phyloP scores from a whole-genome alignment of 2,888 invertebrate species.

The Hemithea aestivaria region DNA sequence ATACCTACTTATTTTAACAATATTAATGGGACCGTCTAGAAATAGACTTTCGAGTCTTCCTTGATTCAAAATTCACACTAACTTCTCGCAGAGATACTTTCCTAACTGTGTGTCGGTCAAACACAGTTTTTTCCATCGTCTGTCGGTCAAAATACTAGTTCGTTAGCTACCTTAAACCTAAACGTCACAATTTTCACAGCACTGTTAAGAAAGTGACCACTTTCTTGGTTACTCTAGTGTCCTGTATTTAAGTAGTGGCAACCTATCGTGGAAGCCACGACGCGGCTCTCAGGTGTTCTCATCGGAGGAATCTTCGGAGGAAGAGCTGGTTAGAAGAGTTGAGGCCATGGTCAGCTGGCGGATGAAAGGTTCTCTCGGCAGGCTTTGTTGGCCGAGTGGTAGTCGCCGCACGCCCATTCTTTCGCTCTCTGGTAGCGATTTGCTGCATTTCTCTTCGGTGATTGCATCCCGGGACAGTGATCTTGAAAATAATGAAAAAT shows the following conservation, averaged over 20 bases:
- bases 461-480: slow-evolving; percentile 83
- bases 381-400: slow-evolving; percentile 77
- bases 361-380: slow-evolving; percentile 79
- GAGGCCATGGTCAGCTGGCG: slow-evolving; percentile 81
- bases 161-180: slow-evolving; percentile 4
- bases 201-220: slow-evolving; percentile 9
- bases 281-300: slow-evolving; percentile 75
- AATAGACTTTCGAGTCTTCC: no score
- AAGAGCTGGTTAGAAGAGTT: slow-evolving; percentile 81
- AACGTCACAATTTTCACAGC: slow-evolving; percentile 26
- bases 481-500: slow-evolving; percentile 52
- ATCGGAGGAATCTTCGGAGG: slow-evolving; percentile 74
- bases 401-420: slow-evolving; percentile 70
- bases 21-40: no score
- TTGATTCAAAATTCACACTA: no score
- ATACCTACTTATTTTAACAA: no score
- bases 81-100: no score
- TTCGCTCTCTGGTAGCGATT: slow-evolving; percentile 81
- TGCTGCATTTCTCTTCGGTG: slow-evolving; percentile 84
- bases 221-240: slow-evolving; percentile 53
- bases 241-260: slow-evolving; percentile 71
- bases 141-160: slow-evolving; percentile 9
- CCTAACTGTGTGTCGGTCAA: no score
- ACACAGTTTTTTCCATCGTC: no score
- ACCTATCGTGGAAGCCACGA: slow-evolving; percentile 72